phyloP scores from a whole-genome alignment of 2,113 vertebrate species.

The Oreotrochilus melanogaster region DNA sequence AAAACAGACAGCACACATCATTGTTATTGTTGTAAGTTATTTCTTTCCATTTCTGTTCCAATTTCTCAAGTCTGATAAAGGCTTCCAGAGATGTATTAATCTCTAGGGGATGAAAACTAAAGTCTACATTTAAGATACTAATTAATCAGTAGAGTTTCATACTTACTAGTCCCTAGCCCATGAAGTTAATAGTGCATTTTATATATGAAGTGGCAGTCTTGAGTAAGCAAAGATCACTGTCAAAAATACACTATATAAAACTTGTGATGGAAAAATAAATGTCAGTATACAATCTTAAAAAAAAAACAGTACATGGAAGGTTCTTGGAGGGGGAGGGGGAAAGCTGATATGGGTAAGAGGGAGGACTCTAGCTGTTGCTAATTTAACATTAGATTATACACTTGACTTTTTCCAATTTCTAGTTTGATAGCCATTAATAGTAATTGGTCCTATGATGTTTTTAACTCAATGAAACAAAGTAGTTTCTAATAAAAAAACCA shows the following conservation, averaged over 20 bases:
- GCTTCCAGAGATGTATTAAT: background rate
- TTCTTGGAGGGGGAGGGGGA: background rate
- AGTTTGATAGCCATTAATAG: background rate
- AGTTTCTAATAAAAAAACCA: background rate
- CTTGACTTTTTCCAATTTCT: background rate
- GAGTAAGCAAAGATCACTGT: background rate
- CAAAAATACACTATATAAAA: background rate
- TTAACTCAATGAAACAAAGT: background rate
- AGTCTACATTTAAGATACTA: background rate
- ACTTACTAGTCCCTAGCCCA: background rate
- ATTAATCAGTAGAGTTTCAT: background rate
- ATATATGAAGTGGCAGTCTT: background rate
- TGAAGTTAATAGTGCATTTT: background rate
- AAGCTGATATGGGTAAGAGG: background rate
- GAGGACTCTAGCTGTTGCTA: background rate
- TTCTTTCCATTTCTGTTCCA: background rate
- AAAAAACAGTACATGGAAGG: background rate
- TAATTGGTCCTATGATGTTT: background rate
- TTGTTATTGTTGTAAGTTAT: background rate
- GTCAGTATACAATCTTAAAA: background rate
- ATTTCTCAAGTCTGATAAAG: background rate
- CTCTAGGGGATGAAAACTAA: background rate
- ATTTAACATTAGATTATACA: background rate
- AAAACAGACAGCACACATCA: rapidly evolving
- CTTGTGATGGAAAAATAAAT: background rate